Conservation (phyloP, 2,888 invertebrate species). For the Orgyia antiqua region DNA sequence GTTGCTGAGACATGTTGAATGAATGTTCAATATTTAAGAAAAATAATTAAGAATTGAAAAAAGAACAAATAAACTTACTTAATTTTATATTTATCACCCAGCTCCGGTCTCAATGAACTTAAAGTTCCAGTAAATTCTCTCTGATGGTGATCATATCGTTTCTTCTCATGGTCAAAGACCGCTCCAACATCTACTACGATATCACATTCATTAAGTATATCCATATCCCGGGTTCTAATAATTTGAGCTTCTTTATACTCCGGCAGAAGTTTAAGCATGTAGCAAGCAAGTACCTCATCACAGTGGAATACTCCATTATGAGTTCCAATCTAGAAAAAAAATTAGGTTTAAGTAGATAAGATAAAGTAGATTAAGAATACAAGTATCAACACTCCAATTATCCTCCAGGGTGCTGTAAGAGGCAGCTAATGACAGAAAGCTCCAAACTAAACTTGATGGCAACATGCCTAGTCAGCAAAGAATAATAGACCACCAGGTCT, state of each 20-base stretch:
- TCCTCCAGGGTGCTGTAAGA: too few species aligned
- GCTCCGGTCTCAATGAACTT: slow-evolving; percentile 79
- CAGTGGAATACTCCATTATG: slow-evolving; percentile 94
- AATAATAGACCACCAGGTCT: too few species aligned
- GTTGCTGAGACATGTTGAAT: too few species aligned
- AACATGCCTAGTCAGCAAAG: too few species aligned
- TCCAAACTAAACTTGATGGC: too few species aligned
- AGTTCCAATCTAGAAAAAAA: slow-evolving; percentile 79
- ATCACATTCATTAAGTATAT: slow-evolving; percentile 88
- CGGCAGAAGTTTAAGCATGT: slow-evolving; percentile 89
- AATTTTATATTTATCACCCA: slow-evolving; percentile 79
- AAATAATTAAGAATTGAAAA: too few species aligned
- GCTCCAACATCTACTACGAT: slow-evolving; percentile 97
- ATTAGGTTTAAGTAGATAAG: slow-evolving; percentile 8
- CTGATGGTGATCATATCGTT: slow-evolving; percentile 97
- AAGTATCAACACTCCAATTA: slow-evolving; percentile 2
- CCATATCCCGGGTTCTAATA: slow-evolving; percentile 80
- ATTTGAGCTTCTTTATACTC: slow-evolving; percentile 89
- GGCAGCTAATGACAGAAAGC: too few species aligned
- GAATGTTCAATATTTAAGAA: too few species aligned
- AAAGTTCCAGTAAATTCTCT: slow-evolving; percentile 83
- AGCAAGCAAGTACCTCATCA: slow-evolving; percentile 97
- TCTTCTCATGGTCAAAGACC: slow-evolving; percentile 84
- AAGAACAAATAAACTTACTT: slow-evolving; percentile 53
- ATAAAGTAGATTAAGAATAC: too few species aligned